phyloP scores from a whole-genome alignment of 2,113 vertebrate species.

The Variabilichromis moorii region DNA sequence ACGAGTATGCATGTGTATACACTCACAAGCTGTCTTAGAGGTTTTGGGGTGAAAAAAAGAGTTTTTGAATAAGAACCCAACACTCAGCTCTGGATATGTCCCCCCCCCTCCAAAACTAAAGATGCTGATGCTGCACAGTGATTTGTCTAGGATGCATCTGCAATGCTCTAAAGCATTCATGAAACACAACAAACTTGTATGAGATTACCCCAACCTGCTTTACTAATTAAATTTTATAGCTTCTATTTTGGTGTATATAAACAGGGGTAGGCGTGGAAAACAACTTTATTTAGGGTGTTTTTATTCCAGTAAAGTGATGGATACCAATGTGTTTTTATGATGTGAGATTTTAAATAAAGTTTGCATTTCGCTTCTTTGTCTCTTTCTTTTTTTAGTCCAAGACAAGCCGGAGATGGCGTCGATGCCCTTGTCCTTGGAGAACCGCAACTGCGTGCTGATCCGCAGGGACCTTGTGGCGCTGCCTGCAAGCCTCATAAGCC shows the following conservation, averaged over 20 bases:
- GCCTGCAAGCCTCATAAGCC: slow-evolving; percentile 95
- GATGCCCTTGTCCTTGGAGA: slow-evolving; percentile 80
- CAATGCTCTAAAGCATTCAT: slow-evolving; percentile 47
- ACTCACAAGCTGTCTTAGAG: not conserved
- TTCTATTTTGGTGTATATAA: not conserved
- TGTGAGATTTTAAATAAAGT: not conserved
- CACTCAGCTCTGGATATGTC: not conserved
- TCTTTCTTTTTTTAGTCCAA: slow-evolving; percentile 54
- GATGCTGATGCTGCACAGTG: slow-evolving; percentile 39
- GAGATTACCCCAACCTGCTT: slow-evolving; percentile 16
- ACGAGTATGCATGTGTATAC: not conserved
- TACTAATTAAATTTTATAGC: not conserved
- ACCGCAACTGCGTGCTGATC: slow-evolving; percentile 92
- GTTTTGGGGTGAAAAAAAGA: slow-evolving; percentile 4
- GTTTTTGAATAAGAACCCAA: slow-evolving; percentile 32
- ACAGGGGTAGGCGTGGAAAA: not conserved
- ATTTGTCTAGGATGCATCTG: slow-evolving; percentile 42
- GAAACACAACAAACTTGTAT: slow-evolving; percentile 30
- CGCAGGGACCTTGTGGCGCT: slow-evolving; percentile 92
- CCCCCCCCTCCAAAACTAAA: slow-evolving; percentile 7
- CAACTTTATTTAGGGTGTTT: not conserved
- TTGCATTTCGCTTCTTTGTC: not conserved
- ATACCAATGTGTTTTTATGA: not conserved
- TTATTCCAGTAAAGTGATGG: not conserved
- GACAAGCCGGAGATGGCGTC: slow-evolving; percentile 84